A percentile compares a stretch with the other conserved stretches of the same genome.
These are phyloP conservation scores for Oreonectes daqikongensis DNA, from an alignment of 2,797 vertebrate species.

Conservation along the genomic window DNA sequence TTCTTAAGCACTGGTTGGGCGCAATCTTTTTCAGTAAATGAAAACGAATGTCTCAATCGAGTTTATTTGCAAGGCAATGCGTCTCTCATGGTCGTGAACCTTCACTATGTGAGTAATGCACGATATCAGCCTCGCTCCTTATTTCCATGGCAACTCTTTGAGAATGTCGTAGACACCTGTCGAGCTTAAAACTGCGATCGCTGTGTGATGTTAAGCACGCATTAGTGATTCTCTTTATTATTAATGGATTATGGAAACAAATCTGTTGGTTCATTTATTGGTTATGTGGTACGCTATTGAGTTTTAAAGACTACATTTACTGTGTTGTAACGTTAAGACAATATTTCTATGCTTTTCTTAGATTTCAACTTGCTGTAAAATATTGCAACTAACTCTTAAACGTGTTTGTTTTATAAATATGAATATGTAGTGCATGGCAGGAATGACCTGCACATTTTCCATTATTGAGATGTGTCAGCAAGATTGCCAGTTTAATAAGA, in stretches of 20 bases:
- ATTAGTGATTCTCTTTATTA: background rate
- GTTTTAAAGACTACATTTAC: background rate
- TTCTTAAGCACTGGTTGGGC: slow-evolving; percentile 12
- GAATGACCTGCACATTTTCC: background rate
- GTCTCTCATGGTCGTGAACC: slow-evolving; percentile 5
- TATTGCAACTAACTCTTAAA: too few species aligned
- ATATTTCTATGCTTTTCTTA: background rate
- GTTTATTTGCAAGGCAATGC: background rate
- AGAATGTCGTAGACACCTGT: slow-evolving; percentile 56
- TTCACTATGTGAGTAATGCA: slow-evolving; percentile 38
- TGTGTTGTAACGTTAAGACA: background rate
- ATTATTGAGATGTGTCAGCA: background rate
- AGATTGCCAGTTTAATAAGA: slow-evolving; percentile 18
- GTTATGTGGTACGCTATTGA: background rate
- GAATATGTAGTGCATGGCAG: too few species aligned
- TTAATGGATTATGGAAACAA: background rate
- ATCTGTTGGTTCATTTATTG: background rate
- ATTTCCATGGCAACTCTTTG: slow-evolving; percentile 59
- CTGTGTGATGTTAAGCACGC: background rate
- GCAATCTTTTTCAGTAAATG: slow-evolving; percentile 28
- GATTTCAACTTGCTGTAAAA: background rate
- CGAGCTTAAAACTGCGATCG: slow-evolving; percentile 31
- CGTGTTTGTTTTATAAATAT: too few species aligned
- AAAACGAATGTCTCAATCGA: slow-evolving; percentile 14
- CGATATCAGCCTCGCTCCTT: slow-evolving; percentile 14